These are phyloP conservation scores for Drosophila murphyi DNA, from an alignment of 1,140 invertebrate species.

Conservation along the genomic window DNA sequence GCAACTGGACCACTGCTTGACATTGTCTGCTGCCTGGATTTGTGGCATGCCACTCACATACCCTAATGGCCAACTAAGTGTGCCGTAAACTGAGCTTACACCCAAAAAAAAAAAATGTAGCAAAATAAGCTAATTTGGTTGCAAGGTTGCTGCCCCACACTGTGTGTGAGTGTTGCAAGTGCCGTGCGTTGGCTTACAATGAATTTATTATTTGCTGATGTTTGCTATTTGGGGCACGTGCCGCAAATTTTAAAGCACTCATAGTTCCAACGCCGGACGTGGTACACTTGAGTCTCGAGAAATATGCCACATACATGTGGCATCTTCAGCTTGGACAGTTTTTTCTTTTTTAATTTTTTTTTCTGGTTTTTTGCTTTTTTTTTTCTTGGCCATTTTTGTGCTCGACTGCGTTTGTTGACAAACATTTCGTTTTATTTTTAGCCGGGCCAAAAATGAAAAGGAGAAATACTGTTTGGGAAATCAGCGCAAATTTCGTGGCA, in stretches of 20 bases:
- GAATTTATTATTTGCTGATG: constrained; percentile 84
- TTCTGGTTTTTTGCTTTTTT: constrained; percentile 8
- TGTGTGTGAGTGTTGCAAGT: constrained; percentile 16
- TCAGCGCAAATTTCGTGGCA: constrained; percentile 82
- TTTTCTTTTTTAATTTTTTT: not conserved
- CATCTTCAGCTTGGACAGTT: not conserved
- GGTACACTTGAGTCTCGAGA: constrained; percentile 54
- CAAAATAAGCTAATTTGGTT: constrained; percentile 63
- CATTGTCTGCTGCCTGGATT: constrained; percentile 28
- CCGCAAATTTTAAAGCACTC: constrained; percentile 78
- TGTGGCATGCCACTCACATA: constrained; percentile 70
- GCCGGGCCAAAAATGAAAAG: constrained; percentile 57
- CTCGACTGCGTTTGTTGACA: constrained; percentile 78
- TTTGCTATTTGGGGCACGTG: constrained; percentile 83
- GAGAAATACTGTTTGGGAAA: constrained; percentile 42
- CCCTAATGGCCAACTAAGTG: constrained; percentile 62
- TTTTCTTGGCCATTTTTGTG: constrained; percentile 68
- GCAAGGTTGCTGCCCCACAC: constrained; percentile 5
- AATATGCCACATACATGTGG: constrained; percentile 52
- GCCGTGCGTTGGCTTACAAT: constrained; percentile 59
- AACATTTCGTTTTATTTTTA: constrained; percentile 57
- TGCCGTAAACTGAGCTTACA: constrained; percentile 50
- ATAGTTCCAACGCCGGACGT: constrained; percentile 68
- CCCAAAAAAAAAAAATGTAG: constrained; percentile 19
- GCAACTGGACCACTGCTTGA: constrained; percentile 13